Percentiles rank a stretch among this genome's conserved stretches.
Conservation (phyloP, 2,888 invertebrate genomes). For the Dryobotodes eremita region DNA sequence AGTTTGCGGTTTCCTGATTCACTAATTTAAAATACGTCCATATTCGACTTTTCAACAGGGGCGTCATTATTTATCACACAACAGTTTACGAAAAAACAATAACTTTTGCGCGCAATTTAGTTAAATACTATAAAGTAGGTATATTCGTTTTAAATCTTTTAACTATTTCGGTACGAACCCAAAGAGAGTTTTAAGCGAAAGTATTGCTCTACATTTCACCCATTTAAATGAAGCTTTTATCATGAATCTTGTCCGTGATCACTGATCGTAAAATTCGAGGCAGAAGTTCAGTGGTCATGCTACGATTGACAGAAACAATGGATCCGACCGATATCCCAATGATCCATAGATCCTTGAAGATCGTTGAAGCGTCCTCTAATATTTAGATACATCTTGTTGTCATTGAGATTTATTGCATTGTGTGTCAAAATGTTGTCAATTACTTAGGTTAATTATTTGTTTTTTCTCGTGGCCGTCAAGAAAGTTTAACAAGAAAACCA, state of each 20-base stretch:
- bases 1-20: no score
- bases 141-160: neutral
- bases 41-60: no score
- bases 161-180: neutral
- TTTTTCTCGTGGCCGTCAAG: neutral
- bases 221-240: constrained; percentile 12
- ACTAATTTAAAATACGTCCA: no score
- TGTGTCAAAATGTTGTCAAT: neutral
- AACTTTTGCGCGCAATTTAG: no score
- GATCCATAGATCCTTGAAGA: constrained; percentile 60
- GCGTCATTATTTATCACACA: no score
- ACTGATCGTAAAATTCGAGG: constrained; percentile 22
- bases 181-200: constrained; percentile 26
- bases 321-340: constrained; percentile 45
- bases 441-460: neutral
- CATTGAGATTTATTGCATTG: constrained; percentile 4
- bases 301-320: constrained; percentile 56
- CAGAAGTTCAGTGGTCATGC: constrained; percentile 50
- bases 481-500: neutral
- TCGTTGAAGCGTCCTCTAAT: constrained; percentile 53
- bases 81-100: no score
- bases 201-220: constrained; percentile 8
- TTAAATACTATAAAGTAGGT: neutral
- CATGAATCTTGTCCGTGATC: constrained; percentile 32
- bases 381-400: constrained; percentile 29